These are phyloP conservation scores for Melieria crassipennis DNA, from an alignment of 2,888 invertebrate species.

Conservation along the genomic window DNA sequence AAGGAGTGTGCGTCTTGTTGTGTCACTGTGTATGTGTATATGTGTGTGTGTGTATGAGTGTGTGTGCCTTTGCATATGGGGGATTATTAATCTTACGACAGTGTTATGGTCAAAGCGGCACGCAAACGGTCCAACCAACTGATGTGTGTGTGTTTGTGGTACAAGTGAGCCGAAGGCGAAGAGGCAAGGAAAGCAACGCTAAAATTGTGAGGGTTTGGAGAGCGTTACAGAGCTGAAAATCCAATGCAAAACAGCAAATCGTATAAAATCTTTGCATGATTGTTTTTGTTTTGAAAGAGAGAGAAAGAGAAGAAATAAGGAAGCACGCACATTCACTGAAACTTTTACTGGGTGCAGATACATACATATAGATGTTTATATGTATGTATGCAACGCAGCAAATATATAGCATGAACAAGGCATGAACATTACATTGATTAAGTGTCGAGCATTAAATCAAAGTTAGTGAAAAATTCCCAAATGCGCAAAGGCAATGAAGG, in stretches of 20 bases:
- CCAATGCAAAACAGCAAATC: constrained; percentile 7
- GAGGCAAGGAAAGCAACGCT: too few species aligned
- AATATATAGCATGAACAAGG: not conserved
- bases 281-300: too few species aligned
- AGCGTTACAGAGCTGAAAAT: not conserved
- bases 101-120: too few species aligned
- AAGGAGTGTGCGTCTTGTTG: too few species aligned
- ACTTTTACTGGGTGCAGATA: not conserved
- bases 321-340: too few species aligned
- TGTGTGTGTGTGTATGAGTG: not conserved
- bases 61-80: not conserved
- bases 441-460: constrained; percentile 48
- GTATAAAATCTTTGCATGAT: too few species aligned
- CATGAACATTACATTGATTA: constrained; percentile 44
- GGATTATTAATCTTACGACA: not conserved
- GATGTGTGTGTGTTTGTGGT: too few species aligned
- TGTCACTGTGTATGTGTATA: not conserved
- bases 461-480: constrained; percentile 39
- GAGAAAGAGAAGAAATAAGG: too few species aligned
- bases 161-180: too few species aligned
- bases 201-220: not conserved
- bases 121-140: too few species aligned
- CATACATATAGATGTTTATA: not conserved
- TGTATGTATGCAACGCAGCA: not conserved
- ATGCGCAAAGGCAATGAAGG: constrained; percentile 20